phyloP scores from a whole-genome alignment of 2,888 invertebrate species.

The Bombylius discolor region DNA sequence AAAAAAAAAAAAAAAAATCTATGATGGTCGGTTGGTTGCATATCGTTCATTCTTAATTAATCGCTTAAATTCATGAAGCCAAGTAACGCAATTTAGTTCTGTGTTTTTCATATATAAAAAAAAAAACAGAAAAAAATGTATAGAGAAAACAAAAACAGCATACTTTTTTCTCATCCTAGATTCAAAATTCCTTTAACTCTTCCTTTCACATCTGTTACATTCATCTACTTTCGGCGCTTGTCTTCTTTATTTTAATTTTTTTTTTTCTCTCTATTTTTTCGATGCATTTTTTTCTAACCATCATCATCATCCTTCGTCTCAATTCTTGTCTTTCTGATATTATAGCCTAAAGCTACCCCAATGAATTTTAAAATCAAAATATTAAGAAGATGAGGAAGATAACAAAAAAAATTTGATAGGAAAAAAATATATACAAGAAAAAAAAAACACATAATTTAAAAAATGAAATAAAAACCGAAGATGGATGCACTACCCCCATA shows the following conservation, averaged over 20 bases:
- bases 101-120: conserved; percentile 1
- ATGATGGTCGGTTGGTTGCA: neutral
- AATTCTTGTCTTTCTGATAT: too few species aligned
- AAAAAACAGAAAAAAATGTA: too few species aligned
- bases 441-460: neutral
- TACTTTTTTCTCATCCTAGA: too few species aligned
- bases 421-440: neutral
- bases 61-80: conserved; percentile 17
- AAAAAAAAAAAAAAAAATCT: too few species aligned
- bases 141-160: too few species aligned
- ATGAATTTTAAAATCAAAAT: conserved; percentile 9
- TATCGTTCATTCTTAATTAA: conserved; percentile 13
- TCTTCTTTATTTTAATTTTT: neutral
- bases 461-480: conserved; percentile 8
- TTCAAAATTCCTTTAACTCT: too few species aligned
- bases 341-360: neutral
- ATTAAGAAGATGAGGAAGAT: neutral
- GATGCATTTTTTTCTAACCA: neutral
- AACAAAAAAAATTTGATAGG: neutral
- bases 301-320: neutral
- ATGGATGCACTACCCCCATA: conserved; percentile 1
- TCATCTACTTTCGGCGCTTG: neutral
- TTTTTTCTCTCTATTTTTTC: neutral
- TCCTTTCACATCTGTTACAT: neutral
- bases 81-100: conserved; percentile 15